Base-by-base conservation (phyloP, 2,797 vertebrate genomes). In the Acanthurus tractus region DNA sequence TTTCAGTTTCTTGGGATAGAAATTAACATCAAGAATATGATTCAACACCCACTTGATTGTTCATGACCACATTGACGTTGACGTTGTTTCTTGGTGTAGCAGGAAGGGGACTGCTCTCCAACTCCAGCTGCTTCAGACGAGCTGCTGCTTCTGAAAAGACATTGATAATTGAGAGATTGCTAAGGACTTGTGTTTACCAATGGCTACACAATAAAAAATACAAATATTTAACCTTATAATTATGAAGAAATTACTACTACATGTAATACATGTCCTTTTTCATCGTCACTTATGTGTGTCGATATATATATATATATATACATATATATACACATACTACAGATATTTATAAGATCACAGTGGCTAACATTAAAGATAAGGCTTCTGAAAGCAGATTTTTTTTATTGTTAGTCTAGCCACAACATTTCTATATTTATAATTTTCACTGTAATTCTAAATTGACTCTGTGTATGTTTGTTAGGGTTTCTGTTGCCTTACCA, bases 41-140 rank as follows among this genome's bases (percentile, higher is more conserved):
- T 17, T 5, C 38, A 40, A 15, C 17, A 70, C 88, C 52, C 46
- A 97, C 98, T 96, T 97, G 97, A 42, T 93, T 96, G 88, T 95
- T 97, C 93, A 97, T 95, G 86, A 91, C 96, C 91, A 97, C 8
- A 0, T 97, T 97, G 52, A 98, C 72, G 40, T 97, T 97, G 56
- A 96, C 0, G 0, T 94, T 96, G 67, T 94, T 92, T 85, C 18
- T 92, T n/a, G 90, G 82, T 0, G 83, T 59, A 0, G 77, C 8
- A 0, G 59, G 87, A 50, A 90, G 38, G 0, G 92, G 84, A 58
- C 74, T 93, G 70, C 10, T 29, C 71, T 97, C 96, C 50, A 94
- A 63, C 79, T 97, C 96, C 83, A 97, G 89, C 77, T 96, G 96
- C 56, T 96, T 98, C 78, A 97, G 90, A 65, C 96, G 96, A 72